A percentile compares a stretch with the other conserved stretches of the same genome.
phyloP scores from a whole-genome alignment of 1,140 invertebrate species.

The Holotrichia oblita region DNA sequence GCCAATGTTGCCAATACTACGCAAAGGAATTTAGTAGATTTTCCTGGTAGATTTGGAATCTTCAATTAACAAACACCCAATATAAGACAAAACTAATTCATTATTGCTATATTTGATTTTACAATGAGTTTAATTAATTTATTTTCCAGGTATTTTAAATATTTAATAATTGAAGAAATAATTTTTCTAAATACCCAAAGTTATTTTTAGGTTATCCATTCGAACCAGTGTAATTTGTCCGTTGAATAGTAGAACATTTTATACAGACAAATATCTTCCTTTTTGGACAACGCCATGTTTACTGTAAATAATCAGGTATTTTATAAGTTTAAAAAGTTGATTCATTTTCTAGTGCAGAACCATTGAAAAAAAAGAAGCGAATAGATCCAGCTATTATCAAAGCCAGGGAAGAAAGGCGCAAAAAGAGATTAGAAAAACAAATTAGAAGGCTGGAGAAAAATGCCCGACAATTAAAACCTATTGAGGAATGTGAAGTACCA shows the following conservation, averaged over 20 bases:
- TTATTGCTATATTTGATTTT: background rate
- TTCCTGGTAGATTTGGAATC: too few relatives aligned
- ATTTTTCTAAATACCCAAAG: background rate
- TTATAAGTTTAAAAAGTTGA: background rate
- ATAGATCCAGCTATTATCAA: conserved; percentile 82
- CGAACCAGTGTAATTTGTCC: background rate
- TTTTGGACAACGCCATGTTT: conserved; percentile 42
- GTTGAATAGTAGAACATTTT: background rate
- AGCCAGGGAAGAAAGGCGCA: conserved; percentile 80
- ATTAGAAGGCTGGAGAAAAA: conserved; percentile 82
- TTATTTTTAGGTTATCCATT: background rate
- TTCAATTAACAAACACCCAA: too few relatives aligned
- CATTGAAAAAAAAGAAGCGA: conserved; percentile 88
- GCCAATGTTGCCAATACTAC: too few relatives aligned
- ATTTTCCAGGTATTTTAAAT: conserved; percentile 27
- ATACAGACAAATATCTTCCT: conserved; percentile 21
- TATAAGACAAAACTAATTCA: too few relatives aligned
- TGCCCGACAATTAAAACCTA: conserved; percentile 81
- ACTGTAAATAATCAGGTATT: conserved; percentile 39
- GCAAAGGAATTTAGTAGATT: too few relatives aligned
- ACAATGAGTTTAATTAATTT: conserved; percentile 41
- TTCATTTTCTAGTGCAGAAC: conserved; percentile 72
- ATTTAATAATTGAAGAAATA: background rate
- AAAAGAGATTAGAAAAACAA: conserved; percentile 83
- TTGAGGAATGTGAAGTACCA: conserved; percentile 81